phyloP scores from a whole-genome alignment of 2,113 vertebrate species.

The Lucifuga dentata region DNA sequence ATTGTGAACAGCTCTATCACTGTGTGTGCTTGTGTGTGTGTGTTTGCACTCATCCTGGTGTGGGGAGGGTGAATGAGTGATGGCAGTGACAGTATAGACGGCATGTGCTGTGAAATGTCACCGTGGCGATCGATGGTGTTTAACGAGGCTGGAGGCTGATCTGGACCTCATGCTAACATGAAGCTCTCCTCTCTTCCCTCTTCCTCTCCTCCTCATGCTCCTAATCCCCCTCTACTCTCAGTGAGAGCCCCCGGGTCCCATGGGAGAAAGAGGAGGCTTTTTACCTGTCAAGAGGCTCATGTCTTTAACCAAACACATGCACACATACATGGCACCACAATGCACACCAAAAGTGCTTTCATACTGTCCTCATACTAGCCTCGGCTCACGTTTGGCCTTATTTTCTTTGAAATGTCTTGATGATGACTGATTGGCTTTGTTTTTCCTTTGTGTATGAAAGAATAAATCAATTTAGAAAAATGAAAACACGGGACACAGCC shows the following conservation, averaged over 20 bases:
- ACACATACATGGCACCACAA: no score
- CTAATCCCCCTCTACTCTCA: slow-evolving; percentile 72
- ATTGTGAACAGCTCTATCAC: slow-evolving; percentile 42
- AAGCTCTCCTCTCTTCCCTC: slow-evolving; percentile 59
- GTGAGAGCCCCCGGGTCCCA: slow-evolving; percentile 60
- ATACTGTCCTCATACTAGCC: not conserved
- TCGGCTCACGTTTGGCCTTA: slow-evolving; percentile 16
- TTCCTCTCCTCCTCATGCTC: slow-evolving; percentile 45
- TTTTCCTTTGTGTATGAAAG: slow-evolving; percentile 11
- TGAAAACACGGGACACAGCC: slow-evolving; percentile 71
- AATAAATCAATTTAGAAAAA: slow-evolving; percentile 29
- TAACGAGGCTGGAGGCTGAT: slow-evolving; percentile 84
- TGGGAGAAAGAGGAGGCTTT: slow-evolving; percentile 57
- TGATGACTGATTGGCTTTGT: slow-evolving; percentile 1
- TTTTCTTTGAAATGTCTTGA: slow-evolving; percentile 18
- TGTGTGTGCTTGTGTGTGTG: slow-evolving; percentile 6
- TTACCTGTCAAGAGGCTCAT: slow-evolving; percentile 75
- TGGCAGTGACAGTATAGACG: slow-evolving; percentile 78
- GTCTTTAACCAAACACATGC: slow-evolving; percentile 32
- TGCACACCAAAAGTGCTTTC: not conserved
- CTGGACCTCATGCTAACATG: slow-evolving; percentile 80
- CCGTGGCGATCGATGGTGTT: slow-evolving; percentile 82
- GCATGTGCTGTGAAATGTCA: slow-evolving; percentile 84
- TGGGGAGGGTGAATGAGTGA: slow-evolving; percentile 66
- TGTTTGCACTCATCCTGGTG: slow-evolving; percentile 29